phyloP scores from a whole-genome alignment of 2,888 invertebrate species.

The Metalampra italica region DNA sequence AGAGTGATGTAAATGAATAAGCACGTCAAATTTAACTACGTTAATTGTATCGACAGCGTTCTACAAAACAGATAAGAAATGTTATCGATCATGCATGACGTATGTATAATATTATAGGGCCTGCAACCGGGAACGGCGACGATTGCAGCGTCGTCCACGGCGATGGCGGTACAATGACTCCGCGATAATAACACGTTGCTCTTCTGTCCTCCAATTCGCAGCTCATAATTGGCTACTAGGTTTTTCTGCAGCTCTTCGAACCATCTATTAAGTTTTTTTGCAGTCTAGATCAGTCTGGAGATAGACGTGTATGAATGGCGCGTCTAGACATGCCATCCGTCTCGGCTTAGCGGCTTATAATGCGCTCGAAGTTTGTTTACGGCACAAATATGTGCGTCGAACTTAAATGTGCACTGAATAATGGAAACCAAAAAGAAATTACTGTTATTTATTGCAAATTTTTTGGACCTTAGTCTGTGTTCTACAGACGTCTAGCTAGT shows the following conservation, averaged over 20 bases:
- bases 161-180: constrained; percentile 7
- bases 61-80: neutral
- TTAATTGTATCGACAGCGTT: too few species aligned
- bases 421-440: constrained; percentile 34
- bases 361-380: constrained; percentile 36
- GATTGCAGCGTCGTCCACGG: constrained; percentile 2
- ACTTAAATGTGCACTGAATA: constrained; percentile 49
- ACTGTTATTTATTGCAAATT: constrained; percentile 22
- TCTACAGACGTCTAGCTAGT: too few species aligned
- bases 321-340: constrained; percentile 60
- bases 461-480: constrained; percentile 33
- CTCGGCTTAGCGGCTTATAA: constrained; percentile 22
- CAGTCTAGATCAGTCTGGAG: constrained; percentile 53
- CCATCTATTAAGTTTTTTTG: constrained; percentile 45
- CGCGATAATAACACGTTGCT: constrained; percentile 9
- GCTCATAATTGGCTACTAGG: constrained; percentile 41
- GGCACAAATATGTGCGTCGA: constrained; percentile 29
- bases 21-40: too few species aligned
- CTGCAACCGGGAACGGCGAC: neutral
- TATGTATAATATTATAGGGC: neutral
- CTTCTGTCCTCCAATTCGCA: constrained; percentile 28
- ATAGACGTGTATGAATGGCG: constrained; percentile 55
- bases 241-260: constrained; percentile 37
- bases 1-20: too few species aligned
- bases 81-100: neutral